Conservation (phyloP, 2,113 vertebrate genomes). For the Rhizomys pruinosus region DNA sequence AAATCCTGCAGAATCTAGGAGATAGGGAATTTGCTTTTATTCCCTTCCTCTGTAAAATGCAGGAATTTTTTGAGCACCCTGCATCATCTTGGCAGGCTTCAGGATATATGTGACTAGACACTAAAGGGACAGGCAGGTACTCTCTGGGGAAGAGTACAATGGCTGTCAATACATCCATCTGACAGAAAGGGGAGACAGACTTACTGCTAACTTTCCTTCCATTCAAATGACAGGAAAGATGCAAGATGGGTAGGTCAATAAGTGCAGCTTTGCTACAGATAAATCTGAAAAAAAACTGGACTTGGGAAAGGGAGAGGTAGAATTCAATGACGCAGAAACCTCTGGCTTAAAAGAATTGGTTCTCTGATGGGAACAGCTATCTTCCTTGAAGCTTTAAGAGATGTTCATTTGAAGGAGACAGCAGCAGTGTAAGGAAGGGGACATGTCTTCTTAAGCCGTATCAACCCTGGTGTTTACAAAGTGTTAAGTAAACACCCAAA, state of each 20-base stretch:
- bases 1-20: neutral
- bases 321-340: neutral
- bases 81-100: neutral
- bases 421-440: neutral
- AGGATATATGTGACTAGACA: neutral
- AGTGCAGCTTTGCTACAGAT: neutral
- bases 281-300: conserved; percentile 2
- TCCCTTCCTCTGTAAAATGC: conserved; percentile 50
- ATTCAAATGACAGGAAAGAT: conserved; percentile 33
- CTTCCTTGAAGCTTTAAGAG: neutral
- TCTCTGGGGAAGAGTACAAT: neutral
- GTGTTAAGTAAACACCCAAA: neutral
- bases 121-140: neutral
- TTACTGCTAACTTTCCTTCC: conserved; percentile 11
- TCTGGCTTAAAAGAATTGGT: neutral
- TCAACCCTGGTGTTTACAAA: neutral
- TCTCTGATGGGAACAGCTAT: neutral
- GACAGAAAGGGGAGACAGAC: neutral
- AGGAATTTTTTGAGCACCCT: conserved; percentile 33
- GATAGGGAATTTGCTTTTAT: conserved; percentile 46
- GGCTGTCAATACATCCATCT: neutral
- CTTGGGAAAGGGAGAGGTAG: neutral
- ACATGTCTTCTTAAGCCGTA: neutral
- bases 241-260: neutral
- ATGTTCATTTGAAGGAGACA: neutral